Conservation (phyloP, 2,797 vertebrate genomes). For the Clarias fuscus region DNA sequence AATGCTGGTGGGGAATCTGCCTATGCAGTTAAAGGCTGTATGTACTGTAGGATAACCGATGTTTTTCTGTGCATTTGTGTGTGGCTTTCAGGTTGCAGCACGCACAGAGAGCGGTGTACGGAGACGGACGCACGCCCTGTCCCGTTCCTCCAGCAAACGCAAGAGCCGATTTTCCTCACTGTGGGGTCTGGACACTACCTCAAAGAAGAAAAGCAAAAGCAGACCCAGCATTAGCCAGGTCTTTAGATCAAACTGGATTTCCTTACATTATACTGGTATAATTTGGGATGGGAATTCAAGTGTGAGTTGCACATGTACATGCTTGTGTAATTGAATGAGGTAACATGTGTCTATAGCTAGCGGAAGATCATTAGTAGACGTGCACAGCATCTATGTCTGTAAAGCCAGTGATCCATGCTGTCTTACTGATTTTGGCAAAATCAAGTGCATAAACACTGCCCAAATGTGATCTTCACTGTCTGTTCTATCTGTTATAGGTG, state of each 20-base stretch:
- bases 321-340: too few relatives aligned
- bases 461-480: not conserved
- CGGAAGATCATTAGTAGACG: not conserved
- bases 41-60: not conserved
- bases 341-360: not conserved
- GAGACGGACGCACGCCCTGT: constrained; percentile 84
- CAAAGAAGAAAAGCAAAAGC: constrained; percentile 89
- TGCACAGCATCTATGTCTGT: not conserved
- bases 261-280: not conserved
- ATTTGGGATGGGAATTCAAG: not conserved
- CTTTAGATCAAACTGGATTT: not conserved
- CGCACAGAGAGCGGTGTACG: constrained; percentile 85
- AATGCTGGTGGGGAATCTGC: constrained; percentile 5
- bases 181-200: constrained; percentile 94
- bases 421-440: not conserved
- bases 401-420: not conserved
- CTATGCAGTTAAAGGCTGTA: not conserved
- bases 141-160: constrained; percentile 90
- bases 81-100: constrained; percentile 83
- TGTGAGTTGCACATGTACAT: not conserved
- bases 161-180: constrained; percentile 96
- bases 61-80: constrained; percentile 20
- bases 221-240: constrained; percentile 94
- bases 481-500: constrained; percentile 72
- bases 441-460: not conserved